Percentiles rank a stretch among this genome's conserved stretches.
These are phyloP conservation scores for Aramus guarauna DNA, from an alignment of 2,113 vertebrate genomes.

Conservation along the genomic window DNA sequence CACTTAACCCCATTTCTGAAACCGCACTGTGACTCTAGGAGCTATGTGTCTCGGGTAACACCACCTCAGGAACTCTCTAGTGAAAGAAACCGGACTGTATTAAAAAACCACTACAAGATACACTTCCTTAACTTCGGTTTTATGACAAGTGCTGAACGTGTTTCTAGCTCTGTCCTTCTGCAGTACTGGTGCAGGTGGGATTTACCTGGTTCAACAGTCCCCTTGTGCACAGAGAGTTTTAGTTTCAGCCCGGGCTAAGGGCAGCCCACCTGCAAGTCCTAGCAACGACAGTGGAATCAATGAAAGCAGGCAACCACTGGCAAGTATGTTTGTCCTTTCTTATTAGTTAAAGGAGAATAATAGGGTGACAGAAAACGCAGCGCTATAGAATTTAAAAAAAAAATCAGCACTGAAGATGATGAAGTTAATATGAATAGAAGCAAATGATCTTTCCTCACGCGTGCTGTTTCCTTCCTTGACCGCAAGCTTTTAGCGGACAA, in stretches of 20 bases:
- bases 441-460: not conserved
- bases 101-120: not conserved
- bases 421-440: not conserved
- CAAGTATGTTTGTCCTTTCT: not conserved
- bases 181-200: not conserved
- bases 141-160: not conserved
- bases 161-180: not conserved
- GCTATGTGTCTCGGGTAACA: not conserved
- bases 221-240: not conserved
- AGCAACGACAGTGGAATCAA: not conserved
- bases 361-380: not conserved
- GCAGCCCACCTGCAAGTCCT: not conserved
- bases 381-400: accelerated
- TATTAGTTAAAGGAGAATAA: not conserved
- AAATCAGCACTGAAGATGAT: not conserved
- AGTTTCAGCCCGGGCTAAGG: not conserved
- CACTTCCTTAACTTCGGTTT: not conserved
- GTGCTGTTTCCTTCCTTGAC: not conserved
- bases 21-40: not conserved
- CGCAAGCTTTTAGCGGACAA: not conserved
- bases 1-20: not conserved
- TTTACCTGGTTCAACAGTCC: not conserved
- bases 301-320: not conserved
- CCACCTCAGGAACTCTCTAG: not conserved
- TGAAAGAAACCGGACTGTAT: not conserved